Percentiles rank a stretch among this genome's conserved stretches.
Evolutionary conservation across 1,140 invertebrate genomes (phyloP).

Genomic region (Mactra quadrangularis): DNA sequence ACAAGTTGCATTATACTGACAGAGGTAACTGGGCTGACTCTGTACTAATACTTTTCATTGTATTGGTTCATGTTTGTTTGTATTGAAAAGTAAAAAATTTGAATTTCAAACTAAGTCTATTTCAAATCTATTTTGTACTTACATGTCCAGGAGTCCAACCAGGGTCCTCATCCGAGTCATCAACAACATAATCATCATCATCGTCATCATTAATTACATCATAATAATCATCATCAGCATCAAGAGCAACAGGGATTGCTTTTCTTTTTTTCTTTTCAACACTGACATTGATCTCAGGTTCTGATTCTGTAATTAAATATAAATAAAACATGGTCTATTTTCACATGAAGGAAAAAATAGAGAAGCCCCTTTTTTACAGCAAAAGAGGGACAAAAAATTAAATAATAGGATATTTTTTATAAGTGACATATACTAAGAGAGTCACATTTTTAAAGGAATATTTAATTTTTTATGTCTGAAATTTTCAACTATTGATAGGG

Average conservation of each 20-base stretch:
- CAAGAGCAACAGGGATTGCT: neutral
- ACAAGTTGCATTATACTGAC: too few relatives aligned
- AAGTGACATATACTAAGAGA: too few relatives aligned
- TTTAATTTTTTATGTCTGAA: too few relatives aligned
- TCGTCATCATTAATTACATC: neutral
- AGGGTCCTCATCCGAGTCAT: conserved; percentile 42
- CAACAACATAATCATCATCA: neutral
- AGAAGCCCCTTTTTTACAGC: neutral
- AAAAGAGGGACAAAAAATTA: neutral
- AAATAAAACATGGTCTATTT: neutral
- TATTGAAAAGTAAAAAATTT: too few relatives aligned
- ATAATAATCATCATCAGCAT: neutral
- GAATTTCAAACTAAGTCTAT: too few relatives aligned
- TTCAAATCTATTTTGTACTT: too few relatives aligned
- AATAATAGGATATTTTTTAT: too few relatives aligned
- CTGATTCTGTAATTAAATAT: neutral
- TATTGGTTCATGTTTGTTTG: too few relatives aligned
- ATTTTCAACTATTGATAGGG: too few relatives aligned
- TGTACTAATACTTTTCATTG: too few relatives aligned
- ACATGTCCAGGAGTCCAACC: conserved; percentile 16
- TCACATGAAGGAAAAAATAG: neutral
- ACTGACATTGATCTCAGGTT: neutral
- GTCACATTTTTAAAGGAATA: too few relatives aligned
- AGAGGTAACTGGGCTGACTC: too few relatives aligned
- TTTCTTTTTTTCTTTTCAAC: neutral